Evolutionary conservation across 92 coral and sea anemone genomes (phyloP).

Genomic region (Actinernus sp.): DNA sequence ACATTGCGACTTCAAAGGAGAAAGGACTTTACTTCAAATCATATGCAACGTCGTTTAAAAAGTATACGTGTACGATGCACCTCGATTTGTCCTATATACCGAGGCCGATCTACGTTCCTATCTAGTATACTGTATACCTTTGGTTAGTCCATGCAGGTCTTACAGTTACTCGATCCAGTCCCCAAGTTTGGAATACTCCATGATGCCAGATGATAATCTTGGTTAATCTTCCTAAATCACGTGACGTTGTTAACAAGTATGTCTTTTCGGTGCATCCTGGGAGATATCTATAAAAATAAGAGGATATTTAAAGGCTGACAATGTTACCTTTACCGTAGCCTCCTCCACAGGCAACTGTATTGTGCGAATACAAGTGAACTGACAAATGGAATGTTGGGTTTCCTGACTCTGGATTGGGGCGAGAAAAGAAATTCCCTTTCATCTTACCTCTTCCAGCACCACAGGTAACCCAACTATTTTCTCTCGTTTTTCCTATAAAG

Average conservation of each 20-base stretch:
- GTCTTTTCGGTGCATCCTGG: conserved; percentile 36
- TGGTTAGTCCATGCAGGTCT: conserved; percentile 46
- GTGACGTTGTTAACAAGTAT: conserved; percentile 22
- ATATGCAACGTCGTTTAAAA: no score
- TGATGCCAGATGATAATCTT: conserved; percentile 51
- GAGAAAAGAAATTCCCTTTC: not conserved
- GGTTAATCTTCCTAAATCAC: conserved; percentile 41
- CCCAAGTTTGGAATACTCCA: conserved; percentile 56
- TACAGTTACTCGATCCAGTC: conserved; percentile 53
- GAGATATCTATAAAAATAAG: conserved; percentile 21
- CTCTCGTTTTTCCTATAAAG: not conserved
- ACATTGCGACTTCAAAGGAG: no score
- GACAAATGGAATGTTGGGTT: no score
- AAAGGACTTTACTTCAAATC: no score
- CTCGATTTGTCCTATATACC: no score
- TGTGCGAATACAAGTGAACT: no score
- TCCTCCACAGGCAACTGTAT: no score
- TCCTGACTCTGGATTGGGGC: no score
- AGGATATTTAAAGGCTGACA: not conserved
- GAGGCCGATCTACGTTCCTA: no score
- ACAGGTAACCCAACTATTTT: not conserved
- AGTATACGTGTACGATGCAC: no score
- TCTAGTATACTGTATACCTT: conserved; percentile 2
- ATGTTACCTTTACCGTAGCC: not conserved
- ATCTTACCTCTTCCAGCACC: not conserved